Conservation (phyloP, 2,888 invertebrate species). For the Conus canariensis region DNA sequence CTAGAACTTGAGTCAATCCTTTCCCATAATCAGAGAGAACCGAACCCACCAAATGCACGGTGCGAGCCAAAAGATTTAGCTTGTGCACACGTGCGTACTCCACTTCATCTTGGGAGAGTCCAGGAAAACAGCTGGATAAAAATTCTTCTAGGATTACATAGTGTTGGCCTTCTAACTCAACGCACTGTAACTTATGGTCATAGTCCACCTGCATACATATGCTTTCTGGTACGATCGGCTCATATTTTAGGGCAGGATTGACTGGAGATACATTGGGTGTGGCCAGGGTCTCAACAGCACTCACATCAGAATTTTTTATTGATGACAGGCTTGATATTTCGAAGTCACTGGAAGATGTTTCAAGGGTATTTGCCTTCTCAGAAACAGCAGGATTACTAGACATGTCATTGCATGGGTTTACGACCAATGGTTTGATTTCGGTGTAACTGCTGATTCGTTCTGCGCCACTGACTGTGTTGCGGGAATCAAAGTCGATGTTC, state of each 20-base stretch:
- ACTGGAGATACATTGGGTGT: not conserved
- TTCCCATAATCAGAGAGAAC: not conserved
- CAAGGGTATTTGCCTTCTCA: not conserved
- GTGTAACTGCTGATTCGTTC: not conserved
- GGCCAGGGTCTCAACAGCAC: not conserved
- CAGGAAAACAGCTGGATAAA: not conserved
- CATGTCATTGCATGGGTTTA: not conserved
- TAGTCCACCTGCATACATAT: not conserved
- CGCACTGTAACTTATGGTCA: not conserved
- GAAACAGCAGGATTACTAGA: not conserved
- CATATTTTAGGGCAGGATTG: not conserved
- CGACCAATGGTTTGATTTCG: not conserved
- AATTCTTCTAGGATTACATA: conserved; percentile 1
- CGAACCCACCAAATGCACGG: not conserved
- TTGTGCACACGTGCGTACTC: not conserved
- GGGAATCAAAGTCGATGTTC: not conserved
- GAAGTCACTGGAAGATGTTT: not conserved
- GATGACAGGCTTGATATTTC: not conserved
- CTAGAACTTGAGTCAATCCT: not conserved
- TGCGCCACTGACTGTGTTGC: not conserved
- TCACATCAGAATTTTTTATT: not conserved
- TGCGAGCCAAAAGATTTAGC: not conserved
- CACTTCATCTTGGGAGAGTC: not conserved
- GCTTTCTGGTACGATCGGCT: not conserved
- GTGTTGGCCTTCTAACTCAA: conserved; percentile 17